Conservation (phyloP, 2,888 invertebrate species). For the Leptopilina syphax region DNA sequence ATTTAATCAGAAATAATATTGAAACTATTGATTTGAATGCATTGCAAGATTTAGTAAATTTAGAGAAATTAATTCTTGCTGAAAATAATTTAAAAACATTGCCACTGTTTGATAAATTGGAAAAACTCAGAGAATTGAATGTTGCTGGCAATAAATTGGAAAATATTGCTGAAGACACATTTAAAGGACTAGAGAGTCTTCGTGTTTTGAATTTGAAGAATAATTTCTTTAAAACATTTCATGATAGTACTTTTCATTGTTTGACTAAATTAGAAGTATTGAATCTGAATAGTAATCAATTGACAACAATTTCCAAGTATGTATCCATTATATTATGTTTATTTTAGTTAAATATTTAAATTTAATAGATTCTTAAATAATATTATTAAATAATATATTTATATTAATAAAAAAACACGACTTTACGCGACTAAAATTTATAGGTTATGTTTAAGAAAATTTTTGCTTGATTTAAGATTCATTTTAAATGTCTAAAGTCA, state of each 20-base stretch:
- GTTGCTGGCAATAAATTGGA: neutral
- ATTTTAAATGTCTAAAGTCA: too few species aligned
- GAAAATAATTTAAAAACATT: neutral
- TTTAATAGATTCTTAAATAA: too few species aligned
- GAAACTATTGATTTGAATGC: neutral
- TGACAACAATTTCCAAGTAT: neutral
- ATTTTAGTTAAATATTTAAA: too few species aligned
- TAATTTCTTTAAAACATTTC: neutral
- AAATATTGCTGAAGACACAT: neutral
- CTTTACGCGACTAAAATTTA: too few species aligned
- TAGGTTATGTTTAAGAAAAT: too few species aligned
- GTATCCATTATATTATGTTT: too few species aligned
- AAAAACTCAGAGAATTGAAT: neutral
- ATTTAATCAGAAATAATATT: neutral
- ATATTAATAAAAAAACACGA: too few species aligned
- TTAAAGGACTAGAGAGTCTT: neutral
- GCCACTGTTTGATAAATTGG: neutral
- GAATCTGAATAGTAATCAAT: neutral
- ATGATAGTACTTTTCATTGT: neutral
- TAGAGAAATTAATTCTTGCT: neutral
- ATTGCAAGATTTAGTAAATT: neutral
- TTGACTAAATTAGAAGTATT: neutral
- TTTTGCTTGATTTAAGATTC: too few species aligned
- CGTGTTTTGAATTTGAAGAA: neutral
- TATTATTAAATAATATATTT: too few species aligned